Percentiles rank a stretch among this genome's conserved stretches.
These are phyloP conservation scores for Oceanites oceanicus DNA, from an alignment of 2,113 vertebrate species.

Conservation along the genomic window DNA sequence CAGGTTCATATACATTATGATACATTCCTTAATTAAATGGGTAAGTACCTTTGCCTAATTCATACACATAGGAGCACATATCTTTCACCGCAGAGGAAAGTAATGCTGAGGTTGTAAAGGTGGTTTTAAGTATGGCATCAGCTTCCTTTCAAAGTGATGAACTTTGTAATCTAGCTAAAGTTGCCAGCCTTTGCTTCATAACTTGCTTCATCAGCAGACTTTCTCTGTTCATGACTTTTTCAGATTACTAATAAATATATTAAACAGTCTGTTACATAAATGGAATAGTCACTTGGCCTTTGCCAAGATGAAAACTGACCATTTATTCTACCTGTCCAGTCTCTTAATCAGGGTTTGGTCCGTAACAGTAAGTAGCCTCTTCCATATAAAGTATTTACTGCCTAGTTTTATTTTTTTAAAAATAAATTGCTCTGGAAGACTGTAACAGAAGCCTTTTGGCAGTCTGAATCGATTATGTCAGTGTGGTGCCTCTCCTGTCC, in stretches of 20 bases:
- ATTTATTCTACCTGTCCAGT: background rate
- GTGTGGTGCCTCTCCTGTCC: constrained; percentile 4
- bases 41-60: background rate
- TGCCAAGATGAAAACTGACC: background rate
- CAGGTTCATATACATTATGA: background rate
- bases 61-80: background rate
- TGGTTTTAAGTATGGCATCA: background rate
- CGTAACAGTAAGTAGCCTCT: background rate
- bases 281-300: background rate
- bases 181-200: background rate
- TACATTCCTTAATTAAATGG: background rate
- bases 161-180: constrained; percentile 3
- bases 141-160: constrained; percentile 33
- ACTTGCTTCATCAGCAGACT: constrained; percentile 39
- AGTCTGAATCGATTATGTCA: constrained; percentile 20
- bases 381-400: background rate
- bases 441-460: constrained; percentile 20
- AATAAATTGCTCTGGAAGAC: background rate
- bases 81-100: background rate
- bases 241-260: constrained; percentile 31
- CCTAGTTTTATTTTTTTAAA: background rate
- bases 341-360: constrained; percentile 19
- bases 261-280: background rate
- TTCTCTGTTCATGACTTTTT: background rate
- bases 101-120: background rate